A percentile compares a stretch with the other conserved stretches of the same genome.
Conservation (phyloP, 1,140 invertebrate species). For the Cotesia vestalis region DNA sequence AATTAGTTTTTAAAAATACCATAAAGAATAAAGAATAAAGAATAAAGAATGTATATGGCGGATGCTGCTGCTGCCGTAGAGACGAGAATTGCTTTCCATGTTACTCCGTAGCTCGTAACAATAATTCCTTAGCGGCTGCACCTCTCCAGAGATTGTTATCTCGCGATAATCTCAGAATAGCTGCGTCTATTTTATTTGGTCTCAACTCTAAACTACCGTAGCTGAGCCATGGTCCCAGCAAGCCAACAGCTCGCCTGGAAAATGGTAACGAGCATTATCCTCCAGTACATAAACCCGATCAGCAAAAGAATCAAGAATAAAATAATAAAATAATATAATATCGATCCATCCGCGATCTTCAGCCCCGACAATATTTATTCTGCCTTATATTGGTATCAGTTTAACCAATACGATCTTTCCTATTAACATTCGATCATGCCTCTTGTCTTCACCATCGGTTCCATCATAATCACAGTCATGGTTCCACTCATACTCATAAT, state of each 20-base stretch:
- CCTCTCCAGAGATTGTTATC: constrained; percentile 35
- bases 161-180: constrained; percentile 36
- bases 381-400: background rate
- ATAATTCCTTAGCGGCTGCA: constrained; percentile 32
- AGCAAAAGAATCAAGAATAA: no score
- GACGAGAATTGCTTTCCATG: constrained; percentile 29
- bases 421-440: constrained; percentile 10
- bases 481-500: background rate
- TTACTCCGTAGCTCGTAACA: constrained; percentile 35
- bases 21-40: constrained; percentile 22
- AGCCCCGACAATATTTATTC: background rate
- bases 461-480: background rate
- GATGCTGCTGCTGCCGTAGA: constrained; percentile 17
- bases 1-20: constrained; percentile 22
- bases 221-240: background rate
- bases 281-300: constrained; percentile 20
- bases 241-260: background rate
- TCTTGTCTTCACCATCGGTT: constrained; percentile 4
- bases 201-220: constrained; percentile 6
- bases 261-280: constrained; percentile 35
- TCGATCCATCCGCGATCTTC: no score
- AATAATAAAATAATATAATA: no score
- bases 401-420: background rate
- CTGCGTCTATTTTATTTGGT: constrained; percentile 27
- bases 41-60: constrained; percentile 5